Evolutionary conservation across 2,888 invertebrate species (phyloP).

Genomic region (Drosophila trichaetosa): DNA sequence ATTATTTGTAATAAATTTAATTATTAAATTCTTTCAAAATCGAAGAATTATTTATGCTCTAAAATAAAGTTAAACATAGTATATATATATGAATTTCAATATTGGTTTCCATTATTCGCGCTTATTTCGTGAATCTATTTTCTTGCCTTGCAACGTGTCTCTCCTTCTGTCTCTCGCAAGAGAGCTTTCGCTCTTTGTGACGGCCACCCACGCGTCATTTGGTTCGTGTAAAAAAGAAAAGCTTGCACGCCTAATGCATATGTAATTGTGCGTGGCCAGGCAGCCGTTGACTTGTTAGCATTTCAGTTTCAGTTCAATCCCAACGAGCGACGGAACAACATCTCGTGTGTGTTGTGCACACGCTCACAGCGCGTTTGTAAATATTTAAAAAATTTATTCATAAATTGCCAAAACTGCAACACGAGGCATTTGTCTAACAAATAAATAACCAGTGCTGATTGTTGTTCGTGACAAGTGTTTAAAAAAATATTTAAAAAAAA

Average conservation of each 20-base stretch:
- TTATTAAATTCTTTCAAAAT: too few species aligned
- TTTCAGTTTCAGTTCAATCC: constrained; percentile 70
- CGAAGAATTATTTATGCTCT: neutral
- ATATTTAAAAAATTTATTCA: constrained; percentile 75
- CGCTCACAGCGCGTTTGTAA: constrained; percentile 72
- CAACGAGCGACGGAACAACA: constrained; percentile 76
- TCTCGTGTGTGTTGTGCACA: constrained; percentile 67
- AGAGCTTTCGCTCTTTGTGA: constrained; percentile 59
- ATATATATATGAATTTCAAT: too few species aligned
- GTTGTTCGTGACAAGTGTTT: constrained; percentile 46
- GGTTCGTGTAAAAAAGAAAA: constrained; percentile 65
- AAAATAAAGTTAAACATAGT: neutral
- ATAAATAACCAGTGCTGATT: constrained; percentile 27
- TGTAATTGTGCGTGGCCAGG: constrained; percentile 63
- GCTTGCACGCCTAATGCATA: constrained; percentile 48
- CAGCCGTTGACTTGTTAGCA: constrained; percentile 66
- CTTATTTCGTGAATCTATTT: constrained; percentile 11
- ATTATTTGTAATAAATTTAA: neutral
- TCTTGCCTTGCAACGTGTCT: constrained; percentile 24
- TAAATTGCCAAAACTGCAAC: constrained; percentile 60
- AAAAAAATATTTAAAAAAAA: constrained; percentile 25
- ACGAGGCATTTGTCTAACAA: constrained; percentile 31
- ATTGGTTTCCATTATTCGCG: neutral
- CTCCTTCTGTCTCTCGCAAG: constrained; percentile 5
- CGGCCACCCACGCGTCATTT: constrained; percentile 50